Base-by-base conservation (phyloP, 2,797 vertebrate species). In the Prunella strophiata region DNA sequence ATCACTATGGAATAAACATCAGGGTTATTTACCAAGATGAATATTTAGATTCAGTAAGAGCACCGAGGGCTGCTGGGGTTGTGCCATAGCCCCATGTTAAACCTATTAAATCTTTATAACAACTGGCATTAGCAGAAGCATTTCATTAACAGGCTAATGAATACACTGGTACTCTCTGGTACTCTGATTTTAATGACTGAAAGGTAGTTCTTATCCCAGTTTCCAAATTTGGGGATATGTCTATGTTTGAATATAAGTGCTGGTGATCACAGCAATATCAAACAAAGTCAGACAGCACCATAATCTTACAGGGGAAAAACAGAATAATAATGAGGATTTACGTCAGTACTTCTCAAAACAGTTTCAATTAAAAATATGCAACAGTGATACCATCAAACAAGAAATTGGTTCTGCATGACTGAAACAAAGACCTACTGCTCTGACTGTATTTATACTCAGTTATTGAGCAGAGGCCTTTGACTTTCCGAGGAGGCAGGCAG, bases 281-380 rank as follows among this genome's bases (percentile, higher is more conserved):
- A 96, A 96, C 55, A 32, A 57, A 72, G 88, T 93, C 92, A 96
- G 96, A 72, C 26, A 59, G 59, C 63, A 85, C 75, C 84, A 76
- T 51, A 85, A 94, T 48, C 93, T 96, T 96, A 77, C 63, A 83
- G 82, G 72, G 73, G 89, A 47, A 97, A 91, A 40, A 1, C n/a
- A 85, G 90, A 96, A 85, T 92, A 96, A 96, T 92, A 91, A 88
- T 58, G 85, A 96, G 96, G 94, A 95, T 96, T 96, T 97, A 89
- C 61, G 27, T 93, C 97, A 93, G 81, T 63, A 70, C 86, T 97
- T 93, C 90, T 97, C 91, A 97, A 90, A 94, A 78, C 16, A 9
- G 48, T 96, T 94, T 97, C 93, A 96, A 97, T 98, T 98, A 97
- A 97, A 91, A 97, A 95, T 90, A 91, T 82, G 81, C 89, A 97